Conservation (phyloP, 2,888 invertebrate genomes). For the Panopea generosa region DNA sequence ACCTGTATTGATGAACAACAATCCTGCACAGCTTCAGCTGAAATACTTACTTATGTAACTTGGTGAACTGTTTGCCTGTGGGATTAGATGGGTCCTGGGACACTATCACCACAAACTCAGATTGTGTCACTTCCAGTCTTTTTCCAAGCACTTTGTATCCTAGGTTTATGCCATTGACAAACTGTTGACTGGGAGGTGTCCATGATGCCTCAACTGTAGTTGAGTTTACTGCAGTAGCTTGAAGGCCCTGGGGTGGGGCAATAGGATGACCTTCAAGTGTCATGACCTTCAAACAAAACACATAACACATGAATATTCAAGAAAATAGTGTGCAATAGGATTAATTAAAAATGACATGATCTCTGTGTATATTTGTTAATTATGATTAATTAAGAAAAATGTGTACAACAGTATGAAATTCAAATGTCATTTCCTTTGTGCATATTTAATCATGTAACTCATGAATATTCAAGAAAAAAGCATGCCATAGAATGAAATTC, state of each 20-base stretch:
- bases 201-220: slow-evolving; percentile 94
- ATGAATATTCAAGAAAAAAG: no score
- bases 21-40: no score
- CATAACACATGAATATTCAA: not conserved
- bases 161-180: slow-evolving; percentile 99
- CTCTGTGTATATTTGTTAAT: no score
- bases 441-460: no score
- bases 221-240: slow-evolving; percentile 93
- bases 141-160: slow-evolving; percentile 74
- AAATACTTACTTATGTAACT: slow-evolving; percentile 64
- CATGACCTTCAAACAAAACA: slow-evolving; percentile 91
- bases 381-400: no score
- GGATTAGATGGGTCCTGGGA: slow-evolving; percentile 74
- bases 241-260: slow-evolving; percentile 94
- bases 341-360: no score
- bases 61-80: slow-evolving; percentile 71
- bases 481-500: no score
- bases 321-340: not conserved
- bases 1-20: no score
- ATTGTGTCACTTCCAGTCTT: slow-evolving; percentile 35
- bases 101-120: slow-evolving; percentile 64
- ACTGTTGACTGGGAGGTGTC: slow-evolving; percentile 98
- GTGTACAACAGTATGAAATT: no score
- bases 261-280: slow-evolving; percentile 98
- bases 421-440: no score